Evolutionary conservation across 2,797 vertebrate genomes (phyloP), one percentile per base, ranked within the genome.

Genomic region (Pelodytes ibericus): DNA sequence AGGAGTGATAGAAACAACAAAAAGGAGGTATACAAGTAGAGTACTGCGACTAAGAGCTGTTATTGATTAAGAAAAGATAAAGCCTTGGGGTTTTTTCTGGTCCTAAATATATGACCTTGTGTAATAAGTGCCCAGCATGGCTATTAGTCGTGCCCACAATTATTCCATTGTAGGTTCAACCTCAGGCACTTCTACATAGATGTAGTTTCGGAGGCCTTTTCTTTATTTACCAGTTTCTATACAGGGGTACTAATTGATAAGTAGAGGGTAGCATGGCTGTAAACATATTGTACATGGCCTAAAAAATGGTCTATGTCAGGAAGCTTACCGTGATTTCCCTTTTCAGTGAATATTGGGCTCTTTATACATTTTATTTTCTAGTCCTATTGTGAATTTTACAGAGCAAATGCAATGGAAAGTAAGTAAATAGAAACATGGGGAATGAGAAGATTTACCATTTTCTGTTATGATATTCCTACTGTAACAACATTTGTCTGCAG

Each of bases 61-160:
- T 53, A 78, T 68, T 72, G 69, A 72, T 78, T 66, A 61, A 58
- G 75, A 56, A 27, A 9, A 53, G 47, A 30, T 26, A 15, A 24
- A 56, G 75, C 70, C 69, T 56, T 67, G 41, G 39, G 69, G 69
- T 49, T 65, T n/a, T 53, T 51, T 51, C 27, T 65, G 61, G 31
- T 26, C 22, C 60, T 63, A 71, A 65, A 65, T 62, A 39, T 25
- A 59, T 71, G 63, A 65, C 68, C 51, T 61, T 31, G 36, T 56
- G 51, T 72, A 66, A 68, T 59, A 59, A 71, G 30, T 26, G 26
- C 62, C 62, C 75, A 68, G 75, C 75, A 78, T 64, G 64, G 63
- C 10, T n/a, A 22, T 53, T 49, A 25, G 44, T 25, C 27, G 4
- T 31, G 41, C 39, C 30, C n/a, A 78, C 75, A 71, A 66, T 67